These are phyloP conservation scores for Calyptomena viridis DNA, from an alignment of 2,113 vertebrate species.

Conservation along the genomic window DNA sequence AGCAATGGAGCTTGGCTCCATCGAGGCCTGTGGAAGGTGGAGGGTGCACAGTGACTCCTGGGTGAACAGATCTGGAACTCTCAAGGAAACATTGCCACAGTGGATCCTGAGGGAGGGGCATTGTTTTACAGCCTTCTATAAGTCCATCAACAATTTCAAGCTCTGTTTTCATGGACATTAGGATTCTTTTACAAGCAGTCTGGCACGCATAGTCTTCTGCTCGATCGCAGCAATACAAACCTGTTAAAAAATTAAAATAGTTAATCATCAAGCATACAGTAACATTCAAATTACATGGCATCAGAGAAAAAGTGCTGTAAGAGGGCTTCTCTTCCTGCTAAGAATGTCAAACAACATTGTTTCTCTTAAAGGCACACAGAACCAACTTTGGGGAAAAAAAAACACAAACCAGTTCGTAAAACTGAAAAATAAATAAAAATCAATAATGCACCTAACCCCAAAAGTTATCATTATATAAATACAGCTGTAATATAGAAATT, in stretches of 20 bases:
- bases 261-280: neutral
- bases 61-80: slow-evolving; percentile 85
- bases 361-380: neutral
- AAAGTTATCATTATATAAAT: neutral
- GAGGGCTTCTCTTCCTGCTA: too few relatives aligned
- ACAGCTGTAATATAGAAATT: neutral
- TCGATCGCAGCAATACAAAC: slow-evolving; percentile 95
- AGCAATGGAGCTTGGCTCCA: slow-evolving; percentile 96
- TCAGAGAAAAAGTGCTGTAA: neutral
- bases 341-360: neutral
- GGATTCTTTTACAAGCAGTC: slow-evolving; percentile 87
- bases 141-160: slow-evolving; percentile 97
- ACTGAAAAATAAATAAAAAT: neutral
- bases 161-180: slow-evolving; percentile 95
- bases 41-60: slow-evolving; percentile 83
- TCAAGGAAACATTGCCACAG: slow-evolving; percentile 98
- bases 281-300: neutral
- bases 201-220: slow-evolving; percentile 92
- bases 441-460: neutral
- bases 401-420: neutral
- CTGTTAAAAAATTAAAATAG: slow-evolving; percentile 63
- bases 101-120: slow-evolving; percentile 96
- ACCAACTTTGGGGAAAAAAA: neutral
- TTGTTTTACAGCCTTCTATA: slow-evolving; percentile 89
- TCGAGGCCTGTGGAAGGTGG: slow-evolving; percentile 90